Evolutionary conservation across 2,113 vertebrate species (phyloP), one percentile per base, ranked within the genome.

Genomic region (Zosterops hypoxanthus): DNA sequence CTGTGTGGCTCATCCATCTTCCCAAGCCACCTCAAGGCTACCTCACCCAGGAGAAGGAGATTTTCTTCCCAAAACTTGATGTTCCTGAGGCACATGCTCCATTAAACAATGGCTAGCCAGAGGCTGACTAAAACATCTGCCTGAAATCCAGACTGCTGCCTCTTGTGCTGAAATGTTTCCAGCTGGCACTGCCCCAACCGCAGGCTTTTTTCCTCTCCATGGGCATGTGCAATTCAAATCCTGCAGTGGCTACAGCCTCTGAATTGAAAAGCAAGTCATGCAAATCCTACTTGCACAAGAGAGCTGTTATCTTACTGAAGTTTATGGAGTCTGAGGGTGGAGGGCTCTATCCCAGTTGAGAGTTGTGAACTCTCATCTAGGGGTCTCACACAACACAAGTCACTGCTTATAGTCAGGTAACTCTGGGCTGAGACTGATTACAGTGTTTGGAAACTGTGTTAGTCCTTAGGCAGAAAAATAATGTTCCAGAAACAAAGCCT

Each of bases 341-440:
- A 79, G 69, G 34, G 49, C 41, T 69, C 28, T 41, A 14, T 80
- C 71, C 57, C 41, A 20, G 0, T 5, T 5, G 34, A n/a, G 39
- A 79, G 47, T 16, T 21, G 26, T 25, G 53, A 79, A 41, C 21
- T 56, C 46, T 56, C 3, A 0, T 14, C 26, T 46, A 0, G 0
- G 57, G 53, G 13, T 53, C 73, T 90, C 0, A 0, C 50, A 33
- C 18, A 17, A 71, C 42, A 66, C 63, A 33, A 24, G 34, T 18
- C 56, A 14, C 56, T 56, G 47, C 23, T 94, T 34, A 24, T 8
- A 25, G 53, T 55, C 29, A 18, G 31, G 26, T 61, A 52, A 42
- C 34, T 63, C 39, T 18, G 47, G 33, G 26, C 73, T 4, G 23
- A 84, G 73, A 34, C 6, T 33, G 52, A 41, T 56, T 81, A 19